These are phyloP conservation scores for Columbina picui DNA, from an alignment of 2,113 vertebrate genomes.

Conservation along the genomic window DNA sequence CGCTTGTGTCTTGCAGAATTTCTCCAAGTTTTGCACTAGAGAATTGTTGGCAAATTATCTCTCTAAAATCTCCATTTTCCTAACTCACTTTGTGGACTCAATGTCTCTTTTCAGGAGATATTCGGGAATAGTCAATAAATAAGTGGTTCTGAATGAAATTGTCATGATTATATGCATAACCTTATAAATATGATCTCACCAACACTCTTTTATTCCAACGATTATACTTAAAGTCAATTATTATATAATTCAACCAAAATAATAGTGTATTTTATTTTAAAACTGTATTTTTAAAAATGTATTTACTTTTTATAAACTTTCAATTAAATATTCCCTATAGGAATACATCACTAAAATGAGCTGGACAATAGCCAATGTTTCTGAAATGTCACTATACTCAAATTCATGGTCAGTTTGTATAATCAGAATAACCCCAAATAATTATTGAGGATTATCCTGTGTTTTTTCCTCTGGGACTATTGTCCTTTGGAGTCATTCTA, in stretches of 20 bases:
- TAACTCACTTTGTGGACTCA: not conserved
- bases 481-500: not conserved
- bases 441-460: not conserved
- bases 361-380: not conserved
- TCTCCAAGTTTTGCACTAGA: not conserved
- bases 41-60: not conserved
- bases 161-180: not conserved
- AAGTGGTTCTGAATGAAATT: not conserved
- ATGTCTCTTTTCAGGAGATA: not conserved
- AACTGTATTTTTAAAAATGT: not conserved
- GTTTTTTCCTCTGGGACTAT: not conserved
- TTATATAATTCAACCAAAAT: conserved; percentile 1
- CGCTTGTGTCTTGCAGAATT: not conserved
- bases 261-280: not conserved
- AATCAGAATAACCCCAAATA: too few relatives aligned
- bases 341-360: conserved; percentile 3
- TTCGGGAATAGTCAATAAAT: not conserved
- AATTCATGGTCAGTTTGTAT: not conserved
- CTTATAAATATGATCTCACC: not conserved
- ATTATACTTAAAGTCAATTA: conserved; percentile 3
- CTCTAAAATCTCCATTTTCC: not conserved
- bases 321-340: not conserved
- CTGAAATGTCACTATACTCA: conserved; percentile 11
- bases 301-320: conserved; percentile 12
- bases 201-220: not conserved